Conservation (phyloP, 1,140 invertebrate species). For the Andrena cerasifolii region DNA sequence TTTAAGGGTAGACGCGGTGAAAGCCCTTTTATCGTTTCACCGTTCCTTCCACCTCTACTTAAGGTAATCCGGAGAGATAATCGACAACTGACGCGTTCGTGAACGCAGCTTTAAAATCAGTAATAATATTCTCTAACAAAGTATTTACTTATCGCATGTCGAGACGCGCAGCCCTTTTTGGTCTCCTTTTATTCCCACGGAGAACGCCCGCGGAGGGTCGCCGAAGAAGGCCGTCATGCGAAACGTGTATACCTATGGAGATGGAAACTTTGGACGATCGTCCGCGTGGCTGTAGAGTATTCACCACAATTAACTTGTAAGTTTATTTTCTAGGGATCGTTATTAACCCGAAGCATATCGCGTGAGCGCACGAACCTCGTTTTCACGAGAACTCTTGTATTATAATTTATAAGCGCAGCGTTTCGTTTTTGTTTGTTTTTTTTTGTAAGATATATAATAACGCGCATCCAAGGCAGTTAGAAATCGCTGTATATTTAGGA, state of each 20-base stretch:
- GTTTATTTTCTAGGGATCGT: conserved; percentile 59
- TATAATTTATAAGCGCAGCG: conserved; percentile 63
- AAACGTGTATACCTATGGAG: not conserved
- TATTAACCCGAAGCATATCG: conserved; percentile 47
- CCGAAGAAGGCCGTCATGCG: not conserved
- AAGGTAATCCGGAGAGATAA: conserved; percentile 23
- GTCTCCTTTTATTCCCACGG: conserved; percentile 18
- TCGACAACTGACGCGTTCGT: conserved; percentile 26
- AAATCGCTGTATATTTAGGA: conserved; percentile 64
- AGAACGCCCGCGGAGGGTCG: not conserved
- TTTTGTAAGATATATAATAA: conserved; percentile 62
- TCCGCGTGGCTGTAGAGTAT: conserved; percentile 25
- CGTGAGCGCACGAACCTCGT: conserved; percentile 47
- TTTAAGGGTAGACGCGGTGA: not conserved
- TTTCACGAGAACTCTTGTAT: conserved; percentile 53
- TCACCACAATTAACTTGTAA: conserved; percentile 39
- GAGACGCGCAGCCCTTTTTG: not conserved
- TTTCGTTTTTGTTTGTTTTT: too few species aligned
- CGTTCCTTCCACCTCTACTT: not conserved
- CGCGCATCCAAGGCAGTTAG: conserved; percentile 42
- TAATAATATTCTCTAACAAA: not conserved
- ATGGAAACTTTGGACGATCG: conserved; percentile 11
- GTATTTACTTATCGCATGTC: conserved; percentile 9
- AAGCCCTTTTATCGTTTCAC: conserved; percentile 7
- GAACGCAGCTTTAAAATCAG: conserved; percentile 41